A percentile compares a stretch with the other conserved stretches of the same genome.
These are phyloP conservation scores for Ciconia maguari DNA, from an alignment of 2,113 vertebrate genomes.

Conservation along the genomic window DNA sequence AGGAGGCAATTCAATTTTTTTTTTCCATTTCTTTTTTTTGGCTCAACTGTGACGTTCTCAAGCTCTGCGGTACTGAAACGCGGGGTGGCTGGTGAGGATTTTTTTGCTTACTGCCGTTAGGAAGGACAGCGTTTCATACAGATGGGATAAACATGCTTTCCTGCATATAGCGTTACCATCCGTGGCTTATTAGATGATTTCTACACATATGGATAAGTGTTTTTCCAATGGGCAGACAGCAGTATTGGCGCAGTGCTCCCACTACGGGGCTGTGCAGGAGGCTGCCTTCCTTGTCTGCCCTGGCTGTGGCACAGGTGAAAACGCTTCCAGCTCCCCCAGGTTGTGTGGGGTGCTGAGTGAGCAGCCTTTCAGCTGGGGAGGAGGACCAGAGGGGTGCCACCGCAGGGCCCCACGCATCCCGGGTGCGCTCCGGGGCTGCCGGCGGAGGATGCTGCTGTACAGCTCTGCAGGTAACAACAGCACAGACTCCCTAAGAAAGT, in stretches of 20 bases:
- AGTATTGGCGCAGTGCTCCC: no score
- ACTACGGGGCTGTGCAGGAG: neutral
- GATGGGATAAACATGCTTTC: neutral
- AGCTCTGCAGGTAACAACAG: neutral
- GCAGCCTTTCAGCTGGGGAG: neutral
- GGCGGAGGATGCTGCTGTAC: neutral
- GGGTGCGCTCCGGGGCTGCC: rapidly evolving
- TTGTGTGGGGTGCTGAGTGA: neutral
- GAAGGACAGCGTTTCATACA: neutral
- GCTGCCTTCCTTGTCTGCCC: neutral
- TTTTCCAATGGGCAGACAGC: neutral
- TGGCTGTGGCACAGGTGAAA: neutral
- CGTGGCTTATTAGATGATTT: neutral
- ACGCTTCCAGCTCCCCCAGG: neutral
- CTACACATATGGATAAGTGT: rapidly evolving
- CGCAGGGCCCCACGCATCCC: rapidly evolving
- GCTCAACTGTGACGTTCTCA: neutral
- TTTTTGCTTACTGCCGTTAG: neutral
- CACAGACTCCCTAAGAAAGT: neutral
- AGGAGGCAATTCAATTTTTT: neutral
- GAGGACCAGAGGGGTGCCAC: neutral
- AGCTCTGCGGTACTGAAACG: neutral
- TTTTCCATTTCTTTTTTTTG: neutral
- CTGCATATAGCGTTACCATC: neutral
- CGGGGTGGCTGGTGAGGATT: no score